Evolutionary conservation across 2,797 vertebrate species (phyloP), one percentile per base, ranked within the genome.

Genomic region (Ptychadena robeensis): DNA sequence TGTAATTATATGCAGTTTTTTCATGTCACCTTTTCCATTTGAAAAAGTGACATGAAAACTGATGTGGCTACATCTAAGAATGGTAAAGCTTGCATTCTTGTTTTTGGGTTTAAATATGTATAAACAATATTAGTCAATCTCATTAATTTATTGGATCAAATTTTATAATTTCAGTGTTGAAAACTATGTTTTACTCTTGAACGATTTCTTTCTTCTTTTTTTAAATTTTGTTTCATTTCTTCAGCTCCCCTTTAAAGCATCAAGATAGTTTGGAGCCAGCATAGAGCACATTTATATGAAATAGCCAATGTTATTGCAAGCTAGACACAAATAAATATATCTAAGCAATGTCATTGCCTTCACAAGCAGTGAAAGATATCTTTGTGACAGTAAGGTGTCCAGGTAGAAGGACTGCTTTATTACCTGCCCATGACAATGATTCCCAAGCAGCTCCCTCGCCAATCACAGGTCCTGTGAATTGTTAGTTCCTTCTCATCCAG

Each of bases 401-500:
- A n/a, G 2, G 81, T 70, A 88, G 85, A 87, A 89, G 80, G 77
- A 40, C 80, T 88, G 87, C 89, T 93, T 94, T 93, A 93, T 93
- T 90, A 85, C 90, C 89, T 86, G 12, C 82, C 86, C 67, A 85
- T 70, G 86, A 86, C 88, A 86, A 44, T 87, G 89, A 87, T 88
- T 90, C 80, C 88, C 87, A 87, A 88, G 88, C 86, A 88, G 86
- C 73, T 10, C 64, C 69, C 85, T 84, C 68, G 1, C 89, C 89
- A 79, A 68, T 89, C 87, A 85, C n/a, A 66, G 82, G 86, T 86
- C 84, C 73, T 0, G 79, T 1, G 0, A 76, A 83, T 92, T 91
- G 88, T 93, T 92, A 93, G 92, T 91, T 87, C 87, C 65, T 59
- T 89, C 90, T 89, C 93, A 92, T 85, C 90, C 89, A 88, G 88